A percentile compares a stretch with the other conserved stretches of the same genome.
Conservation (phyloP, 2,888 invertebrate genomes). For the Aporophyla nigra region DNA sequence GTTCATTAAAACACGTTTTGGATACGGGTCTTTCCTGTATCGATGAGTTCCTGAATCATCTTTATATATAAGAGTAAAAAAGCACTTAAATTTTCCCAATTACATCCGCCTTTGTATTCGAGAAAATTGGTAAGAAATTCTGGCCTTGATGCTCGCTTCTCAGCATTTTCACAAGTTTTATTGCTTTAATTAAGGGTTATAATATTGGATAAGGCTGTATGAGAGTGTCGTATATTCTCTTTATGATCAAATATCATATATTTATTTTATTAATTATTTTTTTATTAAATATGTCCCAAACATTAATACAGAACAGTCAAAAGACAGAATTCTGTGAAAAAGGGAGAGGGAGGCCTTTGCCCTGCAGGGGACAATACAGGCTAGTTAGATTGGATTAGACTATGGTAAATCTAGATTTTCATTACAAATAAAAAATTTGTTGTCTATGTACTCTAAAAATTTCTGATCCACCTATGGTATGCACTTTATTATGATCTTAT, state of each 20-base stretch:
- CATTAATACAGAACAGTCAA: background rate
- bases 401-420: background rate
- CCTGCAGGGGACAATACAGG: too few relatives aligned
- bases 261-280: too few relatives aligned
- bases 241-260: too few relatives aligned
- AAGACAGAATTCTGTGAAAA: too few relatives aligned
- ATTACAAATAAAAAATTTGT: background rate
- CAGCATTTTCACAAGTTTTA: too few relatives aligned
- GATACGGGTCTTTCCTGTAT: conserved; percentile 3
- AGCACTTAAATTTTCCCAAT: background rate
- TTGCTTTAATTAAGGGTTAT: background rate
- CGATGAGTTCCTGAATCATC: conserved; percentile 21
- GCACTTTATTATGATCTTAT: background rate
- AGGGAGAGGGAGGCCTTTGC: too few relatives aligned
- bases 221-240: background rate
- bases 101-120: background rate
- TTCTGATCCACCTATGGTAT: too few relatives aligned
- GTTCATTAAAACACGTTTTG: conserved; percentile 9
- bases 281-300: background rate
- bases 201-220: background rate
- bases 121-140: background rate
- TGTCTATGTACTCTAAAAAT: too few relatives aligned
- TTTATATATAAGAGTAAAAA: background rate
- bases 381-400: too few relatives aligned
- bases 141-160: background rate